Conservation (phyloP, 2,888 invertebrate species). For the Pomacea canaliculata region DNA sequence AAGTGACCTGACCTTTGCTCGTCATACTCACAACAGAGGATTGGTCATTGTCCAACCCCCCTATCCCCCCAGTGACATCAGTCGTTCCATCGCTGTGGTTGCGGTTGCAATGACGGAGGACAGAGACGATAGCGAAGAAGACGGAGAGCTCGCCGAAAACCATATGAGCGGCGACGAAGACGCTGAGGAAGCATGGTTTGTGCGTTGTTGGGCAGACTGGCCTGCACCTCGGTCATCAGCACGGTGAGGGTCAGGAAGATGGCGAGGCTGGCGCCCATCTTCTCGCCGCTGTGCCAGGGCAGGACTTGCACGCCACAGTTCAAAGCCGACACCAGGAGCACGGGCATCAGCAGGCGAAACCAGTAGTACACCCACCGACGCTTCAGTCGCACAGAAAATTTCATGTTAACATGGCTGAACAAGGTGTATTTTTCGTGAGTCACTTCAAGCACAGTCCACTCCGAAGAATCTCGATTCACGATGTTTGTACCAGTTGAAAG, state of each 20-base stretch:
- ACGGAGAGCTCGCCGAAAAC: background rate
- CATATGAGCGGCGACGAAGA: conserved; percentile 5
- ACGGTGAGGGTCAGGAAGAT: background rate
- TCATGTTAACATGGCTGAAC: background rate
- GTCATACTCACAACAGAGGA: too few relatives aligned
- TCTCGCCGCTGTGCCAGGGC: conserved; percentile 3
- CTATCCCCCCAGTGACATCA: too few relatives aligned
- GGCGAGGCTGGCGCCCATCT: conserved; percentile 10
- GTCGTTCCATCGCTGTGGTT: too few relatives aligned
- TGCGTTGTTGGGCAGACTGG: background rate
- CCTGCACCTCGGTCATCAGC: background rate
- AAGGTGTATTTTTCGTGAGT: background rate
- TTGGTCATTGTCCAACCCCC: too few relatives aligned
- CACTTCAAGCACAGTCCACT: background rate
- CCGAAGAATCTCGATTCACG: background rate
- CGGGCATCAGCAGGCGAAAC: conserved; percentile 1
- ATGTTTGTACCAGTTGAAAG: background rate
- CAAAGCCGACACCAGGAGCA: conserved; percentile 2
- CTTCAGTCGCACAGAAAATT: background rate
- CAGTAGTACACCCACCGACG: background rate
- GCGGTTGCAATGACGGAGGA: too few relatives aligned
- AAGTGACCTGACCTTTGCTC: too few relatives aligned
- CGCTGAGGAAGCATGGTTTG: conserved; percentile 7
- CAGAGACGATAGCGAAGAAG: background rate
- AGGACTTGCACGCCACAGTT: conserved; percentile 2